Percentiles rank a stretch among this genome's conserved stretches.
Evolutionary conservation across 2,797 vertebrate species (phyloP).

Genomic region (Pangasius krempfi): DNA sequence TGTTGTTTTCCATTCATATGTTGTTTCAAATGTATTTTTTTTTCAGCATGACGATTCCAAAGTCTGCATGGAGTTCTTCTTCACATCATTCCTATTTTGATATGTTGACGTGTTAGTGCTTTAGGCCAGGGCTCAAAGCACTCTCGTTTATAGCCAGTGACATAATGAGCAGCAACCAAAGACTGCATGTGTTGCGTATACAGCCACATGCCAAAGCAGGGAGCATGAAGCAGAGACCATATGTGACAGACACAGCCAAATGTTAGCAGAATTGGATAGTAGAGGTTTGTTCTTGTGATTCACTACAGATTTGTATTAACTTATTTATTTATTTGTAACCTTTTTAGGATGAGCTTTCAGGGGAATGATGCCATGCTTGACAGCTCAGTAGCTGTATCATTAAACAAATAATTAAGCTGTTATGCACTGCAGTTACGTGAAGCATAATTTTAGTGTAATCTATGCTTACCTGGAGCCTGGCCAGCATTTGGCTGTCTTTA

Average conservation of each 20-base stretch:
- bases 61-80: background rate
- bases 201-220: conserved; percentile 36
- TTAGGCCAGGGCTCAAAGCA: conserved; percentile 17
- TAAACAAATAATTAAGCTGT: background rate
- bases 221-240: conserved; percentile 31
- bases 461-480: conserved; percentile 7
- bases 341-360: background rate
- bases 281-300: conserved; percentile 31
- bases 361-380: background rate
- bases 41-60: conserved; percentile 3
- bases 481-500: conserved; percentile 20
- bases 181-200: conserved; percentile 25
- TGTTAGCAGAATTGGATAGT: conserved; percentile 17
- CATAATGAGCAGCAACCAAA: conserved; percentile 33
- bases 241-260: conserved; percentile 36
- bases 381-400: conserved; percentile 28
- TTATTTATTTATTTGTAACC: conserved; percentile 16
- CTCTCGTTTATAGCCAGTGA: conserved; percentile 35
- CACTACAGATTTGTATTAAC: conserved; percentile 4
- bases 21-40: background rate
- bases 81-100: background rate
- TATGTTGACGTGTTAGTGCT: background rate
- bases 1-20: conserved; percentile 27
- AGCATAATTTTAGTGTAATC: conserved; percentile 6
- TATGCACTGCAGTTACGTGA: conserved; percentile 13